Percentiles rank a stretch among this genome's conserved stretches.
Conservation (phyloP, 2,113 vertebrate species). For the Cyanistes caeruleus region DNA sequence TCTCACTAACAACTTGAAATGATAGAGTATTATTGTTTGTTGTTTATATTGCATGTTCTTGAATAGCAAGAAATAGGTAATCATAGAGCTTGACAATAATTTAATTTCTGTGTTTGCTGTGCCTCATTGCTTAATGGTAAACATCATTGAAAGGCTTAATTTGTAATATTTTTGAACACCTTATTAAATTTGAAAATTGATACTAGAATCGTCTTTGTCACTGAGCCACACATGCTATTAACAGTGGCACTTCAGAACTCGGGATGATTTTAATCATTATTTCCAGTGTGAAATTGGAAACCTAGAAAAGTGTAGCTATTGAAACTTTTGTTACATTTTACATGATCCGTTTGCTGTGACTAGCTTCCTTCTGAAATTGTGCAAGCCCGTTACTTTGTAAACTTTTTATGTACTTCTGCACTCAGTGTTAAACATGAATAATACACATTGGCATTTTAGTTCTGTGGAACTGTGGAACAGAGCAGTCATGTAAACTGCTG, state of each 20-base stretch:
- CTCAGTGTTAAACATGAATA: neutral
- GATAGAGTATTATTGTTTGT: neutral
- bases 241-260: neutral
- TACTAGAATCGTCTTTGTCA: neutral
- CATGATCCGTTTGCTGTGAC: neutral
- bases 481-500: neutral
- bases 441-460: neutral
- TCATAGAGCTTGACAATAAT: neutral
- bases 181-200: neutral
- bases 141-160: neutral
- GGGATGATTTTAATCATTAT: neutral
- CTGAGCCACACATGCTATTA: neutral
- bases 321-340: neutral
- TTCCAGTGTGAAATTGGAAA: neutral
- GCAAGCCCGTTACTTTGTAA: neutral
- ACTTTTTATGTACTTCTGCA: neutral
- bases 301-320: neutral
- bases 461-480: neutral
- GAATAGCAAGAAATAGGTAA: neutral
- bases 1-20: slow-evolving; percentile 46
- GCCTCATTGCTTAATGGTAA: neutral
- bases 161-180: neutral
- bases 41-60: slow-evolving; percentile 27
- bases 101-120: neutral
- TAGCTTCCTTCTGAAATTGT: neutral